Conservation (phyloP, 2,797 vertebrate species). For the Phoebastria nigripes region DNA sequence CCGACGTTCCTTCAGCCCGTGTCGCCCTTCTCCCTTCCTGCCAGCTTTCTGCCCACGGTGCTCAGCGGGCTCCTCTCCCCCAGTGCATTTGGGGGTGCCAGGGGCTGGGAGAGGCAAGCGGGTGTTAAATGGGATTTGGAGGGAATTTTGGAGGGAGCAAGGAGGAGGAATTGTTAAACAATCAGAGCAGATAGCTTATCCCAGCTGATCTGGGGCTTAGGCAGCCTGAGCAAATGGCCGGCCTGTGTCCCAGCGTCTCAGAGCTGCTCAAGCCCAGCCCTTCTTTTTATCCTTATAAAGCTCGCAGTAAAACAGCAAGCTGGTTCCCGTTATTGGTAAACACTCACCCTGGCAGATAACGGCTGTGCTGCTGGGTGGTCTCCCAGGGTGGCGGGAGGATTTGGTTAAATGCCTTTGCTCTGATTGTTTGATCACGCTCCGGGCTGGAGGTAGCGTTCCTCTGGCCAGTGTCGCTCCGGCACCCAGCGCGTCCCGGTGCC, state of each 20-base stretch:
- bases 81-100: neutral
- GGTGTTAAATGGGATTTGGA: conserved; percentile 67
- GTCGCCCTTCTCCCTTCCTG: neutral
- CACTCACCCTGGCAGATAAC: conserved; percentile 83
- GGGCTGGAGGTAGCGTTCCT: conserved; percentile 66
- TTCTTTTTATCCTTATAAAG: conserved; percentile 86
- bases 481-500: neutral
- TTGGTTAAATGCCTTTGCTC: conserved; percentile 73
- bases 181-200: conserved; percentile 71
- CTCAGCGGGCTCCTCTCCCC: neutral
- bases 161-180: conserved; percentile 74
- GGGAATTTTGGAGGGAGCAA: conserved; percentile 57
- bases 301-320: conserved; percentile 80
- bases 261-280: conserved; percentile 74
- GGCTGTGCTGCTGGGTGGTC: conserved; percentile 82
- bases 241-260: conserved; percentile 69
- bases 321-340: conserved; percentile 87
- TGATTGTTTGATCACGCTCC: conserved; percentile 67
- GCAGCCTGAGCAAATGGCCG: conserved; percentile 74
- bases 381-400: conserved; percentile 73
- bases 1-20: neutral
- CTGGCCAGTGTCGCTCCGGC: conserved; percentile 12
- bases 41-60: neutral
- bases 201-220: conserved; percentile 75
- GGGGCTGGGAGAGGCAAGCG: neutral